Base-by-base conservation (phyloP, 2,888 invertebrate genomes). In the Eristalis arbustorum region DNA sequence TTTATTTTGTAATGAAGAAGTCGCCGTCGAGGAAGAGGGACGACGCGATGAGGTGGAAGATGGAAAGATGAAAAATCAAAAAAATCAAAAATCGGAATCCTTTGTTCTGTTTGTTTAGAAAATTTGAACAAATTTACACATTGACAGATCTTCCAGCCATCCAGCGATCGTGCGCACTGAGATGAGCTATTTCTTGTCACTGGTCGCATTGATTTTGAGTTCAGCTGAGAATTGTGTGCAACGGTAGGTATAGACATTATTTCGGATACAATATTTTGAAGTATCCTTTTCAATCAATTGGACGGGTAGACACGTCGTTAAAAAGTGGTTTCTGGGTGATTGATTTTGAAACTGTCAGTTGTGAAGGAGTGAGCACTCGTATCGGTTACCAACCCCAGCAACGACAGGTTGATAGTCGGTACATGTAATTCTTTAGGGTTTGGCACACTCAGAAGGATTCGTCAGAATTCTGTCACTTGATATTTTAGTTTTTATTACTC, bases 101-200 rank as follows among this genome's bases (percentile, higher is more conserved):
- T 87, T 87, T 82, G 77, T 77, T 57, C 37, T 77, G 68, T 83
- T 83, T 83, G 82, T 78, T 74, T 67, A 82, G 56, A 71, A 77
- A 64, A 76, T 72, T 80, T 76, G 63, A 73, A 77, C 68, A 77
- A 81, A 81, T 84, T 77, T 77, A 81, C 80, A 76, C 72, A 68
- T 84, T 82, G 68, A 64, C 72, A 72, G 72, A 80, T 77, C 49
- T 75, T 40, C 10, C 22, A 22, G 25, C n/a, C 2, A 61, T 8
- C 10, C n/a, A 61, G 62, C 28, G 31, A 62, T 28, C 10, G 28
- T 62, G 28, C 31, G 4, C 3, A n/a, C 31, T 28, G 62, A 18
- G 28, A 64, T 37, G 59, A 23, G 59, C 14, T 59, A 11, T 59
- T 59, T 59, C 25, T 59, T 25, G 25, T 23, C 59, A 25, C 59